These are phyloP conservation scores for Hedya salicella DNA, from an alignment of 2,888 invertebrate species.

Conservation along the genomic window DNA sequence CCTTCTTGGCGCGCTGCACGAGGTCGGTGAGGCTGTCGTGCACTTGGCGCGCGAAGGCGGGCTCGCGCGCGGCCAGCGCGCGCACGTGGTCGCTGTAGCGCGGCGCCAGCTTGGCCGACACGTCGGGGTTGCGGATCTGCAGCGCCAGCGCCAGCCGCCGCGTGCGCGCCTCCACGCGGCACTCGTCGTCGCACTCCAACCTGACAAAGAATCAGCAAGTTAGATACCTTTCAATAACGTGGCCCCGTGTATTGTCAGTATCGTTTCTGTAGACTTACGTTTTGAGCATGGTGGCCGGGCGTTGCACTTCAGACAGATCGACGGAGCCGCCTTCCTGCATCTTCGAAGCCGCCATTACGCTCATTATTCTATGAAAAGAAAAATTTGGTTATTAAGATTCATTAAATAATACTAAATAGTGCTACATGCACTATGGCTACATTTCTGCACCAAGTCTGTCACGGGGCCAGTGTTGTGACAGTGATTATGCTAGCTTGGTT, in stretches of 20 bases:
- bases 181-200: slow-evolving; percentile 97
- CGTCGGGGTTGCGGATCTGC: slow-evolving; percentile 96
- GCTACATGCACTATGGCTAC: no score
- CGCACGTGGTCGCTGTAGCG: slow-evolving; percentile 95
- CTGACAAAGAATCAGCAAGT: slow-evolving; percentile 73
- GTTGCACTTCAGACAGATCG: slow-evolving; percentile 89
- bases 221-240: no score
- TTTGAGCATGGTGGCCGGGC: slow-evolving; percentile 83
- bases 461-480: no score
- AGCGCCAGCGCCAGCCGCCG: slow-evolving; percentile 95
- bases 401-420: background rate
- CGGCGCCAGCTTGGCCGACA: slow-evolving; percentile 91
- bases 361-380: slow-evolving; percentile 85
- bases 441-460: no score
- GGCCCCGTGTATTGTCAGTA: no score
- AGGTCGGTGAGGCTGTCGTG: slow-evolving; percentile 94
- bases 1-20: slow-evolving; percentile 92
- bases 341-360: slow-evolving; percentile 90
- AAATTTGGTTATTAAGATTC: background rate
- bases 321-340: slow-evolving; percentile 92
- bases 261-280: slow-evolving; percentile 76
- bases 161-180: slow-evolving; percentile 94
- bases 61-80: slow-evolving; percentile 92
- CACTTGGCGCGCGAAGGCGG: slow-evolving; percentile 91
- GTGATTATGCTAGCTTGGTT: no score